Conservation (phyloP, 2,888 invertebrate species). For the Gymnosoma rotundatum region DNA sequence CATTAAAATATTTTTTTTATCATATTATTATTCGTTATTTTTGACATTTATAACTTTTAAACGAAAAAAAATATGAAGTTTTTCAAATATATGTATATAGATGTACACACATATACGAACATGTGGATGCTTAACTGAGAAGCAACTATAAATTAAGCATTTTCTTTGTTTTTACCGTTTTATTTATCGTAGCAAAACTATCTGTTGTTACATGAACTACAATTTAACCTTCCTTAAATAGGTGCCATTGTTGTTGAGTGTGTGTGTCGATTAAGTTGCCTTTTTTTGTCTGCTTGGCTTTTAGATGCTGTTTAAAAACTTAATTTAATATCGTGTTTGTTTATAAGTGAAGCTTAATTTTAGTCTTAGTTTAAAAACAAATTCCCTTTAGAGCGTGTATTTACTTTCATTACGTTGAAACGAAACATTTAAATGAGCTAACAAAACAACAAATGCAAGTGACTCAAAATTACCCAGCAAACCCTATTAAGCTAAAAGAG, state of each 20-base stretch:
- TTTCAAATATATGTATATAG: background rate
- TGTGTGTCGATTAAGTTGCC: slow-evolving; percentile 21
- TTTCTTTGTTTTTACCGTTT: background rate
- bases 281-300: background rate
- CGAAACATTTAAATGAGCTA: slow-evolving; percentile 1
- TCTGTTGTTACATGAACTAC: slow-evolving; percentile 56
- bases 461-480: slow-evolving; percentile 27
- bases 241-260: slow-evolving; percentile 40
- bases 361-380: slow-evolving; percentile 12
- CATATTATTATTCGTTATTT: slow-evolving; percentile 38
- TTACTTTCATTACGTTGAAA: slow-evolving; percentile 49
- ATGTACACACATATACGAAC: background rate
- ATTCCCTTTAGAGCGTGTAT: slow-evolving; percentile 23
- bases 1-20: slow-evolving; percentile 11
- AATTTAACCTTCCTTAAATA: slow-evolving; percentile 62
- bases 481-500: background rate
- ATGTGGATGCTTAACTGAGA: background rate
- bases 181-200: slow-evolving; percentile 14
- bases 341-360: background rate
- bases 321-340: slow-evolving; percentile 17
- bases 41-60: slow-evolving; percentile 40
- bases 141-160: background rate
- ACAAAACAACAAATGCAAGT: background rate
- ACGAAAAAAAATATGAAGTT: background rate
- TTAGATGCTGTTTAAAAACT: slow-evolving; percentile 11